These are phyloP conservation scores for Macrosoma leucophasiata DNA, from an alignment of 2,888 invertebrate genomes.

Conservation along the genomic window DNA sequence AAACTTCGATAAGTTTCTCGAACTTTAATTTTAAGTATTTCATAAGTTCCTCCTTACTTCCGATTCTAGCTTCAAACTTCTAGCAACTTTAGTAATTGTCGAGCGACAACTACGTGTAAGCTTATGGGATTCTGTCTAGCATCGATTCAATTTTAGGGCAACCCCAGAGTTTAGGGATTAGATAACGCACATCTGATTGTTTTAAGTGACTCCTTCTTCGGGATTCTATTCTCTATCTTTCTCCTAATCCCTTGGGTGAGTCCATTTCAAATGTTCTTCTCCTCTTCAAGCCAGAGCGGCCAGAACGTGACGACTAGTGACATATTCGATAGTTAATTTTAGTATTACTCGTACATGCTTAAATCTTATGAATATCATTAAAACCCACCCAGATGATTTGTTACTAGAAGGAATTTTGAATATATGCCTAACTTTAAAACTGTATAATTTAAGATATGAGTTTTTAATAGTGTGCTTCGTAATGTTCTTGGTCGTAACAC, in stretches of 20 bases:
- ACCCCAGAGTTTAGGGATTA: no score
- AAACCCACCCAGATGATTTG: constrained; percentile 7
- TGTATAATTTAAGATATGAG: no score
- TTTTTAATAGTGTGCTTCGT: no score
- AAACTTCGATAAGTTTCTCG: constrained; percentile 13
- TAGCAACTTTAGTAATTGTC: constrained; percentile 24
- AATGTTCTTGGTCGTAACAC: no score
- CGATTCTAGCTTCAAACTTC: constrained; percentile 25
- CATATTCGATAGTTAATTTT: constrained; percentile 5
- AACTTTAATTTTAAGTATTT: constrained; percentile 21
- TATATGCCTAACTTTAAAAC: no score
- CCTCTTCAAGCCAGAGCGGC: constrained; percentile 21
- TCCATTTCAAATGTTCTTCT: constrained; percentile 18
- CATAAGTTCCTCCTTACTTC: constrained; percentile 23
- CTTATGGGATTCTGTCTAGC: no score
- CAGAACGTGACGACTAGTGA: constrained; percentile 13
- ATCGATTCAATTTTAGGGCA: no score
- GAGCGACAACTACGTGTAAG: no score
- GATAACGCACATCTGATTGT: no score
- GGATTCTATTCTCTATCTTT: neutral
- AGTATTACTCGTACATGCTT: constrained; percentile 7
- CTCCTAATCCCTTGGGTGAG: neutral
- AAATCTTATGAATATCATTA: neutral
- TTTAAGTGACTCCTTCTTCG: neutral
- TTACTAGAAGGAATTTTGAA: neutral